Base-by-base conservation (phyloP, 2,888 invertebrate species). In the Polydrusus cervinus region DNA sequence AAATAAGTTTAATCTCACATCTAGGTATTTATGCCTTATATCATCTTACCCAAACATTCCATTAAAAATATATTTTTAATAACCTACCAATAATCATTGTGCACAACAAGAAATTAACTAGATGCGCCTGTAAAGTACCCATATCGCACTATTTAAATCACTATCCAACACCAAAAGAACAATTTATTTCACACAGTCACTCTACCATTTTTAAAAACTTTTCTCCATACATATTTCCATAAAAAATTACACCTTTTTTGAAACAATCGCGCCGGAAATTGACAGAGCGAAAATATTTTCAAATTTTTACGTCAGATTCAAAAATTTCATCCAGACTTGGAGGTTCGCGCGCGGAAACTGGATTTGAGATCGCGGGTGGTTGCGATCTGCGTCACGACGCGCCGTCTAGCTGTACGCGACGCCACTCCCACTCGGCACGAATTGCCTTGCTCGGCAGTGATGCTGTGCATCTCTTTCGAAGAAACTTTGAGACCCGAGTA, bases 301-400 rank as follows among this genome's bases (percentile, higher is more conserved):
- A 38, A 51, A 30, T 49, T 61, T 47, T 30, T 30, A 38, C 69
- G 69, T 49, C 61, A 70, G 60, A 61, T 70, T 60, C 57, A 57
- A 68, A n/a, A 57, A 61, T 43, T 45, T 47, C 69, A 49, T 47
- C 61, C 66, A 45, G 55, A 66, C 57, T 40, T 67, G 40, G 67
- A 43, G 73, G 43, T 73, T 73, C 62, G 62, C 73, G 66, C 70
- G 70, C 75, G 65, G 71, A 74, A 69, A 70, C 74, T 75, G 75
- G 66, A 66, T 38, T 43, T 34, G 38, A 14, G 51, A 70, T 70
- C 70, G 70, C 68, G 49, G 68, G 68, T 62, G 25, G 62, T 64
- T 67, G 75, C 65, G 75, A 75, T 66, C 66, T 71, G 75, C 75
- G 71, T 71, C 75, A 66, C 66, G 75, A 70, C 66, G 75, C 75